A percentile compares a stretch with the other conserved stretches of the same genome.
Conservation (phyloP, 2,797 vertebrate species). For the Alauda arvensis region DNA sequence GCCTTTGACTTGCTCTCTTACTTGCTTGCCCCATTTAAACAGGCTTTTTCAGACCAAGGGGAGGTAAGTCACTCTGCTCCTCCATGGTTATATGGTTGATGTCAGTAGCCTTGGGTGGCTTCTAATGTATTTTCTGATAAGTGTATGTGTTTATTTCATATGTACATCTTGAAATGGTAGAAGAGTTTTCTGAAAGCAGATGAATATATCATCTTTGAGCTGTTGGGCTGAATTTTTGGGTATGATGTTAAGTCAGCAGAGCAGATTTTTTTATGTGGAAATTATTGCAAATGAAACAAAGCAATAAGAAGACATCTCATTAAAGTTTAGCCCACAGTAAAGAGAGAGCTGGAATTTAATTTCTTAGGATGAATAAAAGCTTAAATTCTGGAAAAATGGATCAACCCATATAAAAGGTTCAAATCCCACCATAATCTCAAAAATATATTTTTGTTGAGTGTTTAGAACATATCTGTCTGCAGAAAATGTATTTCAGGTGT, state of each 20-base stretch:
- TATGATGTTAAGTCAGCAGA: neutral
- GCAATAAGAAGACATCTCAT: neutral
- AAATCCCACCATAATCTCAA: neutral
- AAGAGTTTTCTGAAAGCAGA: neutral
- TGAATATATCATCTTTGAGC: neutral
- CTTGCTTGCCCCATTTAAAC: slow-evolving; percentile 66
- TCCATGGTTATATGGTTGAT: neutral
- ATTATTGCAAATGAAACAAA: neutral
- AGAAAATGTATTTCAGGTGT: neutral
- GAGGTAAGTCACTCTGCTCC: slow-evolving; percentile 44
- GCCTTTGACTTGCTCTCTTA: slow-evolving; percentile 81
- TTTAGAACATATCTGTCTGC: neutral
- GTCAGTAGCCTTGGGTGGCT: neutral
- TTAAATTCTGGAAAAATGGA: neutral
- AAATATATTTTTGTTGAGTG: neutral
- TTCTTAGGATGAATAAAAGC: neutral
- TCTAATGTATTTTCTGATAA: neutral
- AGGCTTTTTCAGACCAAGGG: slow-evolving; percentile 46
- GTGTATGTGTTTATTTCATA: neutral
- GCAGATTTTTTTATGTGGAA: neutral
- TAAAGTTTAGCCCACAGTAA: neutral
- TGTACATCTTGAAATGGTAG: neutral
- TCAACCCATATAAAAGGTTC: neutral
- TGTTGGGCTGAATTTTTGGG: neutral
- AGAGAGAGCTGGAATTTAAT: neutral